Evolutionary conservation across 2,113 vertebrate species (phyloP), one percentile per base, ranked within the genome.

Genomic region (Chroicocephalus ridibundus): DNA sequence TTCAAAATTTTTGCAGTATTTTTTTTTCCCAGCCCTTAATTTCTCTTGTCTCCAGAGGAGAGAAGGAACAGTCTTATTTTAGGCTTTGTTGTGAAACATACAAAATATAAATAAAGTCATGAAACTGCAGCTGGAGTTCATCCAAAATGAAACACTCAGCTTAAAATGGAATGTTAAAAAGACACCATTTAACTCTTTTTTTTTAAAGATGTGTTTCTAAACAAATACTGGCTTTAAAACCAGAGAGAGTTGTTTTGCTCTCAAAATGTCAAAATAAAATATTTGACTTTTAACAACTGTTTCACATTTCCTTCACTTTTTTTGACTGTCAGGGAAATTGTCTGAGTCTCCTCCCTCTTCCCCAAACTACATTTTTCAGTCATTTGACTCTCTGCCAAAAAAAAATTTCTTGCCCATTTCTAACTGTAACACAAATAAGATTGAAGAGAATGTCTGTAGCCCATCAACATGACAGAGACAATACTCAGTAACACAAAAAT

Each of bases 161-260:
- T 96, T 93, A 40, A 96, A 94, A 87, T 36, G 21, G 61, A 82
- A 79, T 49, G 13, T 42, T 91, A 40, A 65, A 91, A 88, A 77
- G 18, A 22, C 62, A 82, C 3, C 16, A 20, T 91, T 95, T 93
- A 93, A 82, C 74, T 77, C 12, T 11, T 40, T 25, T 85, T 60
- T 66, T 6, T 15, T 16, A n/a, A 57, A 38, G 7, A 44, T 2
- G 1, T 13, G 5, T 65, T 89, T 93, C 77, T 61, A 78, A 93
- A 89, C 13, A 49, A 79, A 52, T 32, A 21, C 38, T 60, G 18
- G 2, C 16, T 84, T 79, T 51, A 76, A 89, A 94, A 19, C 11
- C 51, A 38, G 54, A 86, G 2, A 11, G 4, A 83, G n/a, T 31
- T 42, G 2, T 6, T 78, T 89, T 38, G 7, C 16, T 72, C 10